A percentile compares a stretch with the other conserved stretches of the same genome.
Conservation (phyloP, 2,888 invertebrate species). For the Diogma glabrata region DNA sequence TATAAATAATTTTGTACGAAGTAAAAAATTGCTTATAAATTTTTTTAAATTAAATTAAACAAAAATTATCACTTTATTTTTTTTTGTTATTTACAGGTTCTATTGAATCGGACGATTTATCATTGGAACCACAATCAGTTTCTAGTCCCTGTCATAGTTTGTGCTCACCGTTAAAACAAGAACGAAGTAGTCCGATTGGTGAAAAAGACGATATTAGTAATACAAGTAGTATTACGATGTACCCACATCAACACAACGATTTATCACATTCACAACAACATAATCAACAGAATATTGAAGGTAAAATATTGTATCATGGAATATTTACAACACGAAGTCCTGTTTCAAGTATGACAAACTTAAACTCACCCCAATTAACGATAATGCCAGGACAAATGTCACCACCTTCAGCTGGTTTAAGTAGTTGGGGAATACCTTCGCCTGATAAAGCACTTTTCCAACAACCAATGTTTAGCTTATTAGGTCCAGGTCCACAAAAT, state of each 20-base stretch:
- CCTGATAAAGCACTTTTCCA: constrained; percentile 53
- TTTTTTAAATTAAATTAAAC: too few species aligned
- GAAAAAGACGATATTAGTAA: constrained; percentile 65
- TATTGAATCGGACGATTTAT: constrained; percentile 67
- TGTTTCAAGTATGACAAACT: constrained; percentile 29
- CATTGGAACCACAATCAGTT: constrained; percentile 46
- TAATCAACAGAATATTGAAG: constrained; percentile 39
- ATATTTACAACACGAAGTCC: constrained; percentile 52
- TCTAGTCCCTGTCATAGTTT: constrained; percentile 38
- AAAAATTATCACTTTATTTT: background rate
- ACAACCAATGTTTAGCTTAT: constrained; percentile 50
- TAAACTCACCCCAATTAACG: constrained; percentile 33
- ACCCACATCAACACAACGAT: constrained; percentile 29
- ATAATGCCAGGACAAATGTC: constrained; percentile 39
- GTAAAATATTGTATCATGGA: constrained; percentile 51
- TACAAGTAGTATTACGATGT: constrained; percentile 46
- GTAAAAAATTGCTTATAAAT: too few species aligned
- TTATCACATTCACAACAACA: constrained; percentile 32
- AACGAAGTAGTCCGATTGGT: constrained; percentile 50
- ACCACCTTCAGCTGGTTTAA: constrained; percentile 45
- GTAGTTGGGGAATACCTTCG: constrained; percentile 61
- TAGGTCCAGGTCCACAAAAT: constrained; percentile 46
- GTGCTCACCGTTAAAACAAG: constrained; percentile 51
- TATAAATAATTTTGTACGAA: too few species aligned
- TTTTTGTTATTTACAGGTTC: constrained; percentile 50